Evolutionary conservation across 2,113 vertebrate genomes (phyloP).

Genomic region (Gobius niger): DNA sequence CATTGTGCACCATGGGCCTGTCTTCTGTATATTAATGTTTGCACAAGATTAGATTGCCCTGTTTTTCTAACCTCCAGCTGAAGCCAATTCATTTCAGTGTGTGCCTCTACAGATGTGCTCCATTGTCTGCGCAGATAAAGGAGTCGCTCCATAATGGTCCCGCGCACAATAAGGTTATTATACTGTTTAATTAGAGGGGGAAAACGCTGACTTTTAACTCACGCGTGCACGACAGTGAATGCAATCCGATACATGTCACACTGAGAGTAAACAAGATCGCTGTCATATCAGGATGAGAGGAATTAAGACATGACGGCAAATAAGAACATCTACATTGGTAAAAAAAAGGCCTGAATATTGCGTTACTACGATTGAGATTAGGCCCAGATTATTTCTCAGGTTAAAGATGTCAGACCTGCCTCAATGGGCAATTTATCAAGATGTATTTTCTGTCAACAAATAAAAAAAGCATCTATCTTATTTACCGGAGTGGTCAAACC

Average conservation of each 20-base stretch:
- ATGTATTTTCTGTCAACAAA: no score
- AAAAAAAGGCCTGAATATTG: no score
- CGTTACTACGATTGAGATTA: no score
- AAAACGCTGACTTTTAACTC: slow-evolving; percentile 4
- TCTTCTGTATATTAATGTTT: slow-evolving; percentile 7
- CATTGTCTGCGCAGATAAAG: slow-evolving; percentile 4
- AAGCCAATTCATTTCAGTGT: neutral
- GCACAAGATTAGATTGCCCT: neutral
- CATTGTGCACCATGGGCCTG: neutral
- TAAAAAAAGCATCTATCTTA: no score
- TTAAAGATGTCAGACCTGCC: neutral
- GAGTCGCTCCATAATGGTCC: slow-evolving; percentile 1
- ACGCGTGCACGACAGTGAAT: neutral
- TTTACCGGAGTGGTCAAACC: no score
- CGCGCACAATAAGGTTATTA: slow-evolving; percentile 18
- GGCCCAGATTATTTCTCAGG: neutral
- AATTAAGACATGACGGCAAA: neutral
- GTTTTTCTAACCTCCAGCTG: neutral
- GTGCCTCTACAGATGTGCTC: slow-evolving; percentile 2
- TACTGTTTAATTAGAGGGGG: neutral
- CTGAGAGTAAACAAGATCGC: neutral
- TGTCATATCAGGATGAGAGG: neutral
- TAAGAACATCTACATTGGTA: no score
- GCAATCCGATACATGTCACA: slow-evolving; percentile 7
- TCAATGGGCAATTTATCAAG: neutral